These are phyloP conservation scores for Eudorcas thomsonii DNA, from an alignment of 2,113 vertebrate genomes.

Conservation along the genomic window DNA sequence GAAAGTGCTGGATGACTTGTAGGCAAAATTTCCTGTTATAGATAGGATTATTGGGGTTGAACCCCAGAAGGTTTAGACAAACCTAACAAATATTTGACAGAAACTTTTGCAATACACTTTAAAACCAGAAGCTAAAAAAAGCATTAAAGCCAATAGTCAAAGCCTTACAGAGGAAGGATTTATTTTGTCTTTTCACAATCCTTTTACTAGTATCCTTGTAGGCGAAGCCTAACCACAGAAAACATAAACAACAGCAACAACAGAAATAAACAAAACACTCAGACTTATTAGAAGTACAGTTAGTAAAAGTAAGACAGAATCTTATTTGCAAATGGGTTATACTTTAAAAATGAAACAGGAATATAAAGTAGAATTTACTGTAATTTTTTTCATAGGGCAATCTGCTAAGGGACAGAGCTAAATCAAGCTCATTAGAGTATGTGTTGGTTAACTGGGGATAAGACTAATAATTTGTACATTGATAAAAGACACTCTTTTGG, in stretches of 20 bases:
- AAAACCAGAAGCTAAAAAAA: not conserved
- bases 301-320: not conserved
- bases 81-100: not conserved
- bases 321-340: not conserved
- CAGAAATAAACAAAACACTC: not conserved
- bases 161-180: not conserved
- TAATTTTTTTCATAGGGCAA: not conserved
- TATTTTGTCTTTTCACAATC: not conserved
- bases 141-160: not conserved
- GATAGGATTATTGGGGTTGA: not conserved
- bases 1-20: not conserved
- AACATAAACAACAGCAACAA: not conserved
- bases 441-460: not conserved
- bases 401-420: not conserved
- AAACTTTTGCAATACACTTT: not conserved
- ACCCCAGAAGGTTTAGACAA: not conserved
- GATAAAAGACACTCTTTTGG: not conserved
- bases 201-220: not conserved
- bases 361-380: not conserved
- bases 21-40: not conserved
- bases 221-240: not conserved
- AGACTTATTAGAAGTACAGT: not conserved
- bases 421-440: not conserved
- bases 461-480: not conserved
- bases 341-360: not conserved